These are phyloP conservation scores for Corythornis leucogaster DNA, from an alignment of 2,797 vertebrate species.

Conservation along the genomic window DNA sequence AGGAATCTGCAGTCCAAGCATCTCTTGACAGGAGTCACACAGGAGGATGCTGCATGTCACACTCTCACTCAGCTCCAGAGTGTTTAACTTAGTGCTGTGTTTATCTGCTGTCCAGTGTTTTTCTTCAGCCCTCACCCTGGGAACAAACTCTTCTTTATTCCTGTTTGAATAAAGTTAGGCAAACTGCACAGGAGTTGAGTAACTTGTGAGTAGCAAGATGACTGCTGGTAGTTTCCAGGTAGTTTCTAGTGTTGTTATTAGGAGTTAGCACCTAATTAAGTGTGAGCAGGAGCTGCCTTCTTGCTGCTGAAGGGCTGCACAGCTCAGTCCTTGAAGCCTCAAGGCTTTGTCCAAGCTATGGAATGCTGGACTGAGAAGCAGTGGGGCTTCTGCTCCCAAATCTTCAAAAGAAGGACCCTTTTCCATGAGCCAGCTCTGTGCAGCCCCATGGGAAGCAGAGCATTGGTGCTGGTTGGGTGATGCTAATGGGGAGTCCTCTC, in stretches of 20 bases:
- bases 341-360: background rate
- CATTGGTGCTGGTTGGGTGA: too few relatives aligned
- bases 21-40: background rate
- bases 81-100: background rate
- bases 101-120: background rate
- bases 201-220: slow-evolving; percentile 29
- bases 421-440: too few relatives aligned
- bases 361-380: background rate
- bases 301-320: background rate
- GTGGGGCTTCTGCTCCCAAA: background rate
- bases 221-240: slow-evolving; percentile 20
- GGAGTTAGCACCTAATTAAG: background rate
- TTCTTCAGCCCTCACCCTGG: background rate
- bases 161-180: slow-evolving; percentile 7
- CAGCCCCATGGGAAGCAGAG: too few relatives aligned
- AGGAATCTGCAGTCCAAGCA: background rate
- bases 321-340: background rate
- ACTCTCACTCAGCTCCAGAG: background rate
- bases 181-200: slow-evolving; percentile 18
- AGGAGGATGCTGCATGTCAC: background rate
- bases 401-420: background rate
- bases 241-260: slow-evolving; percentile 15
- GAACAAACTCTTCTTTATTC: background rate
- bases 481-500: background rate
- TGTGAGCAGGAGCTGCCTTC: background rate